These are phyloP conservation scores for Drosophila equinoxialis DNA, from an alignment of 1,140 invertebrate genomes.

Conservation along the genomic window DNA sequence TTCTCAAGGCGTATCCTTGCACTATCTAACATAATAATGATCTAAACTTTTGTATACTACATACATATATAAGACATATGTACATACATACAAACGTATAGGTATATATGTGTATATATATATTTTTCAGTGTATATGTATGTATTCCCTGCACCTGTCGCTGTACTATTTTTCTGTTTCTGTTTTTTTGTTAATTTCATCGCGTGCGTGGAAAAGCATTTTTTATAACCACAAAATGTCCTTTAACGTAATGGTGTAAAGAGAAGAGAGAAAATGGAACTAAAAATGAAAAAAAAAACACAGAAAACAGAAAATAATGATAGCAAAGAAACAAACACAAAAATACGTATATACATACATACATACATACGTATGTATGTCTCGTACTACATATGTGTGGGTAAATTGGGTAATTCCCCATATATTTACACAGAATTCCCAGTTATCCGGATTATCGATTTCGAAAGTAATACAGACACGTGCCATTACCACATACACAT, in stretches of 20 bases:
- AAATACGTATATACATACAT: too few relatives aligned
- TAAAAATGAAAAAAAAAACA: conserved; percentile 34
- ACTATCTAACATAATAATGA: conserved; percentile 7
- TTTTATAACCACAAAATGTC: conserved; percentile 75
- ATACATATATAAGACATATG: background rate
- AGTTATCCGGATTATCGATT: conserved; percentile 3
- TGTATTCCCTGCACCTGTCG: conserved; percentile 59
- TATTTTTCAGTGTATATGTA: conserved; percentile 18
- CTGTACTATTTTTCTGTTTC: conserved; percentile 41
- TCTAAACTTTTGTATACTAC: conserved; percentile 1
- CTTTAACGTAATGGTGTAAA: conserved; percentile 61
- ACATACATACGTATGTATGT: background rate
- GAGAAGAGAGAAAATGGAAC: conserved; percentile 22
- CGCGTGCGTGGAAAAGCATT: conserved; percentile 72
- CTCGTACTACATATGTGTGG: background rate
- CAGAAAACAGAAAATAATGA: background rate
- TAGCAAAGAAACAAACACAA: conserved; percentile 19
- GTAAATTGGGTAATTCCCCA: background rate
- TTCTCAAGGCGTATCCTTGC: conserved; percentile 1
- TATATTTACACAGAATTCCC: conserved; percentile 1
- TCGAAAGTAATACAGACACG: background rate
- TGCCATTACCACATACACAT: background rate
- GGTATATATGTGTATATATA: conserved; percentile 20
- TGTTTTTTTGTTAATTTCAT: conserved; percentile 37
- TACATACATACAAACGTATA: background rate